Percentiles rank a stretch among this genome's conserved stretches.
These are phyloP conservation scores for Diorhabda sublineata DNA, from an alignment of 1,140 invertebrate species.

Conservation along the genomic window DNA sequence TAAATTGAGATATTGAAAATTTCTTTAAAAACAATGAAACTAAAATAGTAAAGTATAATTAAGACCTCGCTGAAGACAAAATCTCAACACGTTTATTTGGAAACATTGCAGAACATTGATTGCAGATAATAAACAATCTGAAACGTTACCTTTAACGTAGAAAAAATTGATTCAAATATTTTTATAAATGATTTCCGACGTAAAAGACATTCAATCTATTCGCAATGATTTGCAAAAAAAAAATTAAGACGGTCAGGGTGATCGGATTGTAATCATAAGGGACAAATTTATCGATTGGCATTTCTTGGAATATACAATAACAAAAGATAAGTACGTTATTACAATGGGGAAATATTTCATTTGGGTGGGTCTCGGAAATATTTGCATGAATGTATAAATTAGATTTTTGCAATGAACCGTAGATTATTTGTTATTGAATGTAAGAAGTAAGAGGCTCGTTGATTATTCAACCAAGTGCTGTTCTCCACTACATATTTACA, in stretches of 20 bases:
- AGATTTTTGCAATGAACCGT: not conserved
- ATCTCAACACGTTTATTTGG: too few relatives aligned
- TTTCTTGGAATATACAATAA: not conserved
- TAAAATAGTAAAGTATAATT: too few relatives aligned
- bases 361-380: not conserved
- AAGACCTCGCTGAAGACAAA: too few relatives aligned
- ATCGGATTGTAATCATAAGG: not conserved
- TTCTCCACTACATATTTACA: too few relatives aligned
- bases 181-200: not conserved
- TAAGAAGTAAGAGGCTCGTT: not conserved
- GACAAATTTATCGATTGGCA: not conserved
- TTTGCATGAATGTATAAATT: slow-evolving; percentile 3
- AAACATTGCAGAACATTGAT: too few relatives aligned
- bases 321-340: not conserved
- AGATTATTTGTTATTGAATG: not conserved
- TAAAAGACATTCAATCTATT: not conserved
- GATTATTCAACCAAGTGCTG: not conserved
- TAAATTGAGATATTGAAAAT: too few relatives aligned
- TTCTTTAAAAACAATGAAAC: too few relatives aligned
- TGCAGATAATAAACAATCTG: not conserved
- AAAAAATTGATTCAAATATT: not conserved
- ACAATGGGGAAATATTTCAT: not conserved
- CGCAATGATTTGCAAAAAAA: not conserved
- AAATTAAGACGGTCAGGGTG: not conserved
- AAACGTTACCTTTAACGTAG: not conserved